A percentile compares a stretch with the other conserved stretches of the same genome.
These are phyloP conservation scores for Mya arenaria DNA, from an alignment of 1,140 invertebrate species.

Conservation along the genomic window DNA sequence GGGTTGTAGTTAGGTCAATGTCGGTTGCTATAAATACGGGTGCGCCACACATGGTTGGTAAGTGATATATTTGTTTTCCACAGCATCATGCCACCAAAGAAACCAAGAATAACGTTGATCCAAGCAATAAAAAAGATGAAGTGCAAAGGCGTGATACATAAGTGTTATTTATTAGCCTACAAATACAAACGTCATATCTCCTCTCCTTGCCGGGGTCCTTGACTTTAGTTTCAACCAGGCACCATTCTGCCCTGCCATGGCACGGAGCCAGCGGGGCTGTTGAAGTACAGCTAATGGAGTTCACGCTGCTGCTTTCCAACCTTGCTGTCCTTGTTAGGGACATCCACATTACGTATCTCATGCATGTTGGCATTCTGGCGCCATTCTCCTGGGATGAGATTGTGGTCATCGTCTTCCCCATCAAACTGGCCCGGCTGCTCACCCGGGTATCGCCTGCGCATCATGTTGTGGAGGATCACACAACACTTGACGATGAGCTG, in stretches of 20 bases:
- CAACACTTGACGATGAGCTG: conserved; percentile 18
- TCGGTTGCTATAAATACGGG: too few species aligned
- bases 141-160: too few species aligned
- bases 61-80: too few species aligned
- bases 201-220: too few species aligned
- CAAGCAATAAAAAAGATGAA: too few species aligned
- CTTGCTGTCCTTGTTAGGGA: conserved; percentile 11
- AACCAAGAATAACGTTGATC: too few species aligned
- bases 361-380: conserved; percentile 28
- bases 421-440: neutral
- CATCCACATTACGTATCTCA: neutral
- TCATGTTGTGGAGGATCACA: conserved; percentile 48
- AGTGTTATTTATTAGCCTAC: too few species aligned
- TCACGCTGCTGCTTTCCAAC: conserved; percentile 36
- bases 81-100: too few species aligned
- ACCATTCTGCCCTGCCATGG: conserved; percentile 57
- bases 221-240: too few species aligned
- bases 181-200: too few species aligned
- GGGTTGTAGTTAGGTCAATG: too few species aligned
- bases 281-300: conserved; percentile 45
- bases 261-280: conserved; percentile 42
- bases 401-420: conserved; percentile 40
- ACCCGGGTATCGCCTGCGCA: conserved; percentile 1
- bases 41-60: too few species aligned
- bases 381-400: conserved; percentile 48